phyloP scores from a whole-genome alignment of 1,140 invertebrate genomes.

The Magallana gigas region DNA sequence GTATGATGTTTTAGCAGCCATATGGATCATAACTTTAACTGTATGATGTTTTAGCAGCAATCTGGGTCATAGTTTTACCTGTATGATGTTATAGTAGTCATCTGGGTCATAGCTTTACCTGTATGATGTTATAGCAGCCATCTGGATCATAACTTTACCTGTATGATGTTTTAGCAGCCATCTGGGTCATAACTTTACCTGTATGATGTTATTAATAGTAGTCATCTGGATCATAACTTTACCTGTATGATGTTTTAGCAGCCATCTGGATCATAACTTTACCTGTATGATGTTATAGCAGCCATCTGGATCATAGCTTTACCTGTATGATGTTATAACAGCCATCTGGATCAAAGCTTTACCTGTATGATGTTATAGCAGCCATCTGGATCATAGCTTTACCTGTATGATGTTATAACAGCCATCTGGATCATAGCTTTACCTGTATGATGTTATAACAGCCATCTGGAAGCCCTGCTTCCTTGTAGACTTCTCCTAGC shows the following conservation, averaged over 20 bases:
- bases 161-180: constrained; percentile 82
- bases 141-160: constrained; percentile 78
- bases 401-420: too few species aligned
- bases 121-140: constrained; percentile 82
- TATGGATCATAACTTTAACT: constrained; percentile 78
- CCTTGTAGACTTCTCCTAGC: constrained; percentile 81
- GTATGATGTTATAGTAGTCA: constrained; percentile 82
- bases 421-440: too few species aligned
- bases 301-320: too few species aligned
- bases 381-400: too few species aligned
- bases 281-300: too few species aligned
- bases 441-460: constrained; percentile 83
- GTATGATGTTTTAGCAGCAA: constrained; percentile 82
- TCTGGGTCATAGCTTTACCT: constrained; percentile 79
- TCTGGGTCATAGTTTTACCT: constrained; percentile 78
- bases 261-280: too few species aligned
- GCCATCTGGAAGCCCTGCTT: constrained; percentile 81
- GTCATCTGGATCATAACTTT: constrained; percentile 75
- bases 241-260: constrained; percentile 63
- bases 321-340: too few species aligned
- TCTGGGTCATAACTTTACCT: constrained; percentile 78
- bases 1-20: constrained; percentile 82
- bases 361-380: too few species aligned
- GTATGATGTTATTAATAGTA: constrained; percentile 82
- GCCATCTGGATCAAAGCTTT: too few species aligned